Percentiles rank a stretch among this genome's conserved stretches.
Evolutionary conservation across 2,113 vertebrate species (phyloP).

Genomic region (Lophotis ruficrista): DNA sequence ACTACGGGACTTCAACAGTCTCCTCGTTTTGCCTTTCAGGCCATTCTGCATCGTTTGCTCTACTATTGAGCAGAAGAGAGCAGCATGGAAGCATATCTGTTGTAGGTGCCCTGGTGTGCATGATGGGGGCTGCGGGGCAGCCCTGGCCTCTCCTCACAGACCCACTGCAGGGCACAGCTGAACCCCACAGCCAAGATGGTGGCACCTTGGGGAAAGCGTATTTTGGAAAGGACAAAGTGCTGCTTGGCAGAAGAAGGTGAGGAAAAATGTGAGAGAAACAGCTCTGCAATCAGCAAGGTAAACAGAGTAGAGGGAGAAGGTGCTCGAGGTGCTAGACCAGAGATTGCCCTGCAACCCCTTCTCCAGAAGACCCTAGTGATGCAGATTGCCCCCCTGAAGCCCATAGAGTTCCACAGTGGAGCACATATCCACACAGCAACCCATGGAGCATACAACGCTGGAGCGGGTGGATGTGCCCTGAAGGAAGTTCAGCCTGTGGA

Average conservation of each 20-base stretch:
- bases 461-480: not conserved
- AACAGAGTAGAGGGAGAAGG: rapidly evolving
- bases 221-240: not conserved
- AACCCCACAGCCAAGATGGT: not conserved
- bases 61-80: not conserved
- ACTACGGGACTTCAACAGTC: not conserved
- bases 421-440: not conserved
- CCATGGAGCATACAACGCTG: rapidly evolving
- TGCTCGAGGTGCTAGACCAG: not conserved
- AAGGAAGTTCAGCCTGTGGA: not conserved
- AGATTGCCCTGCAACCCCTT: not conserved
- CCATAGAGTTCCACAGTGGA: not conserved
- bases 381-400: not conserved
- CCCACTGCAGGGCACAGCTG: too few relatives aligned
- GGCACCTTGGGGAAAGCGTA: rapidly evolving
- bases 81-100: too few relatives aligned
- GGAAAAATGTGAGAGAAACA: not conserved
- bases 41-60: not conserved
- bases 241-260: not conserved
- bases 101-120: not conserved
- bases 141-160: not conserved
- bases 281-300: not conserved
- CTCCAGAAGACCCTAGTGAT: not conserved
- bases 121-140: too few relatives aligned
- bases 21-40: not conserved